phyloP scores from a whole-genome alignment of 2,113 vertebrate species.

The Physeter macrocephalus region DNA sequence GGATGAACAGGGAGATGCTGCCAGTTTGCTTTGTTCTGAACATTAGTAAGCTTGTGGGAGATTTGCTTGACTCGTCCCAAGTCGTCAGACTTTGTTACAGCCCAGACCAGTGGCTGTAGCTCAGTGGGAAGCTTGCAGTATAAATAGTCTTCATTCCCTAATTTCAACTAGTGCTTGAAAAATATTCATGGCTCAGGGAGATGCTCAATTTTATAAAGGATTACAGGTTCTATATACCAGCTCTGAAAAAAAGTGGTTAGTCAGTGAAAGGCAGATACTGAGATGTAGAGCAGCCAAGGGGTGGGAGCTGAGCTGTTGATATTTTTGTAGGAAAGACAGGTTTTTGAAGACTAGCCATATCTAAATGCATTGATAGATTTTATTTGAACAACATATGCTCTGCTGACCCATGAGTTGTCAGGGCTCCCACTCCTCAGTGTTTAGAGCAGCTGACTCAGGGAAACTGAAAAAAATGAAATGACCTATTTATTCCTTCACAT shows the following conservation, averaged over 20 bases:
- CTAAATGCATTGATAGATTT: slow-evolving; percentile 52
- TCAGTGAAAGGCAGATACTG: slow-evolving; percentile 32
- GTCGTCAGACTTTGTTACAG: not conserved
- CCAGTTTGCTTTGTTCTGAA: not conserved
- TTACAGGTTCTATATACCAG: slow-evolving; percentile 24
- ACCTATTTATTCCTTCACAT: slow-evolving; percentile 70
- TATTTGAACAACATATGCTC: slow-evolving; percentile 62
- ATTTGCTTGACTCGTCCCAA: not conserved
- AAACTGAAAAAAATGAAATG: slow-evolving; percentile 55
- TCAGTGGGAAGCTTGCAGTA: not conserved
- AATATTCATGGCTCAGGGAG: slow-evolving; percentile 13
- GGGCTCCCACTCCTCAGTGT: slow-evolving; percentile 50
- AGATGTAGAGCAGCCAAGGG: not conserved
- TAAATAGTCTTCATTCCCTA: slow-evolving; percentile 23
- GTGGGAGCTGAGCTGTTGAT: not conserved
- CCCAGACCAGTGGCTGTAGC: not conserved
- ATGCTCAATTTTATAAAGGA: slow-evolving; percentile 37
- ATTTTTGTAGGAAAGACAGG: slow-evolving; percentile 46
- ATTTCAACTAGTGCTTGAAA: slow-evolving; percentile 27
- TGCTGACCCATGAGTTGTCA: slow-evolving; percentile 70
- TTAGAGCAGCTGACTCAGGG: slow-evolving; percentile 72
- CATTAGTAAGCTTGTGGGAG: not conserved
- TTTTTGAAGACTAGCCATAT: slow-evolving; percentile 35
- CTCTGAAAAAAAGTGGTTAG: slow-evolving; percentile 26
- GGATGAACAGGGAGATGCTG: not conserved